Base-by-base conservation (phyloP, 2,888 invertebrate species). In the Cryptophagus acutangulus region DNA sequence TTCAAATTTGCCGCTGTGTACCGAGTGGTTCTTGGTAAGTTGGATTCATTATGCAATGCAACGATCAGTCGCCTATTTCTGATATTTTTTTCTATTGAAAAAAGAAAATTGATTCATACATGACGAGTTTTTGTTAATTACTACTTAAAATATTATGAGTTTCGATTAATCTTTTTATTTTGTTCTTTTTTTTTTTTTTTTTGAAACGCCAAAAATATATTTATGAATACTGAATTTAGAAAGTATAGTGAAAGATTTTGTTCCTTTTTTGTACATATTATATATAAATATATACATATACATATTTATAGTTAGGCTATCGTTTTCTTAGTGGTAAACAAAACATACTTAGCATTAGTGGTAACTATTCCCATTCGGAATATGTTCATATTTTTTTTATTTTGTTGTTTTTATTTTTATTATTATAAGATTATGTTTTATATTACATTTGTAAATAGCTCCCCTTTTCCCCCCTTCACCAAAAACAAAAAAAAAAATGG, bases 141-240 rank as follows among this genome's bases (percentile, higher is more conserved):
- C 69, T 69, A 69, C 67, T 69, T 69, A 69, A 69, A n/a, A n/a
- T n/a, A n/a, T n/a, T n/a, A n/a, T n/a, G n/a, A n/a, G n/a, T n/a
- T n/a, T n/a, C n/a, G n/a, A n/a, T n/a, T n/a, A n/a, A n/a, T n/a
- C n/a, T n/a, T n/a, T n/a, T n/a, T n/a, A n/a, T n/a, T n/a, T n/a
- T n/a, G n/a, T n/a, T n/a, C n/a, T n/a, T n/a, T 61, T 67, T 66
- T 66, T 63, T 62, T 67, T 65, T 62, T 63, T 61, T 63, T 60
- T 64, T 59, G 65, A 69, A 67, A 68, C 68, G 65, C 69, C 68
- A 69, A 69, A 68, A 67, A 67, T 61, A 57, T 65, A 63, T 67
- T 67, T 68, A 68, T 69, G 62, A 58, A 57, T 31, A 15, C 50
- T 42, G 17, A 49, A 45, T 52, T 58, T 62, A 65, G 62, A 58